These are phyloP conservation scores for Pseudonaja textilis DNA, from an alignment of 2,113 vertebrate species.

Conservation along the genomic window DNA sequence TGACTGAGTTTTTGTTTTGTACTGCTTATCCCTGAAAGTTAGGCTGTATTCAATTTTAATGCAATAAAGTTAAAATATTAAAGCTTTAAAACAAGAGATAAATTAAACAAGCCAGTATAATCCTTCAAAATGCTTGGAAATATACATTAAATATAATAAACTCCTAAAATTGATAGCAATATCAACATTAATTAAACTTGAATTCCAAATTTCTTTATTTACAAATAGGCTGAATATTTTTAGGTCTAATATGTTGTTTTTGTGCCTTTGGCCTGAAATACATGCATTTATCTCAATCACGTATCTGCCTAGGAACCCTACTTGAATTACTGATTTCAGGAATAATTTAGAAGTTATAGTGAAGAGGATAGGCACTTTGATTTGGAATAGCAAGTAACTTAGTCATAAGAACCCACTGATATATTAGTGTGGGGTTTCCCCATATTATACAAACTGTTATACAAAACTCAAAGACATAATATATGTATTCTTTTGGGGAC, in stretches of 20 bases:
- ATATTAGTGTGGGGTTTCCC: not conserved
- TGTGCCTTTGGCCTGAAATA: not conserved
- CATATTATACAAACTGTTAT: not conserved
- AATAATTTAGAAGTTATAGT: not conserved
- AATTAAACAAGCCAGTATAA: not conserved
- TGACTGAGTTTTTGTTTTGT: not conserved
- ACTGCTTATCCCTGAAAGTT: not conserved
- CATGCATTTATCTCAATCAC: not conserved
- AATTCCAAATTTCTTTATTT: not conserved
- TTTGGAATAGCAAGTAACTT: not conserved
- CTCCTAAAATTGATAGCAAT: not conserved
- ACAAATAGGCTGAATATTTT: not conserved
- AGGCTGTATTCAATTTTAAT: not conserved
- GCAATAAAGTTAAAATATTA: not conserved
- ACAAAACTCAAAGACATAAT: not conserved
- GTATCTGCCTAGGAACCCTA: not conserved
- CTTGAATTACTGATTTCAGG: not conserved
- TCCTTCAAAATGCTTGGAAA: not conserved
- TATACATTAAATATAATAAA: not conserved
- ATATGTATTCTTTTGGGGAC: not conserved
- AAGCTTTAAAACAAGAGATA: not conserved
- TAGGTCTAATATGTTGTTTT: not conserved
- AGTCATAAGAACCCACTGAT: accelerated
- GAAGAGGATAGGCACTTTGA: not conserved
- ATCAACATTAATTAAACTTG: not conserved